Conservation (phyloP, 2,113 vertebrate genomes). For the cattle (Bos taurus) region ARS-UCD2.0 NC_037357.1:16560501-16561000, state of each 20-base stretch:
- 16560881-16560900: neutral
- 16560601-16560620: slow-evolving; percentile 8
- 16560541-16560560: neutral
- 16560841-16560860: too few relatives aligned
- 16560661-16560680: too few relatives aligned
- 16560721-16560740: too few relatives aligned
- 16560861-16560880: too few relatives aligned
- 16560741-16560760: too few relatives aligned
- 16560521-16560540: neutral
- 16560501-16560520: neutral
- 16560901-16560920: slow-evolving; percentile 26
- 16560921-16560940: neutral
- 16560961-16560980: neutral
- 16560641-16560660: too few relatives aligned
- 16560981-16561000: neutral
- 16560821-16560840: too few relatives aligned
- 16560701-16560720: too few relatives aligned
- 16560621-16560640: too few relatives aligned
- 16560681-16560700: too few relatives aligned
- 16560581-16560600: neutral
- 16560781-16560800: accelerated
- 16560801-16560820: too few relatives aligned
- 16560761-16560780: too few relatives aligned
- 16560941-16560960: neutral
- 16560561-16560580: neutral